Percentiles rank a stretch among this genome's conserved stretches.
Conservation (phyloP, 2,113 vertebrate genomes). For the Festucalex cinctus region DNA sequence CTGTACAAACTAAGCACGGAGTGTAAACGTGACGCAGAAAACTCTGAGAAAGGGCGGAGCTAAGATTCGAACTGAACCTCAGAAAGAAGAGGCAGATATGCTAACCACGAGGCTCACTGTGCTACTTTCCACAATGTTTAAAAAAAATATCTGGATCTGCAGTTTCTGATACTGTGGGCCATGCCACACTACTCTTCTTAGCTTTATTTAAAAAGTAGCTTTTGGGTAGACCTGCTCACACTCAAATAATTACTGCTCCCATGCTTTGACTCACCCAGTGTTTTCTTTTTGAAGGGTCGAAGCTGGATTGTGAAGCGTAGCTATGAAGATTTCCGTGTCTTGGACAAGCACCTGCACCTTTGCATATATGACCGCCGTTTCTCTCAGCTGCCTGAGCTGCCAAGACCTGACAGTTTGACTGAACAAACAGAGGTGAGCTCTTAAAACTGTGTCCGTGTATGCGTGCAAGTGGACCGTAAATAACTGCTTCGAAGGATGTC, state of each 20-base stretch:
- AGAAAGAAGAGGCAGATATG: not conserved
- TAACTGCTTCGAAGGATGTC: conserved; percentile 16
- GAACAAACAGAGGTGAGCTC: conserved; percentile 85
- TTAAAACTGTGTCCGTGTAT: not conserved
- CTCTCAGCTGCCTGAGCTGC: conserved; percentile 94
- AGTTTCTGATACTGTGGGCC: too few relatives aligned
- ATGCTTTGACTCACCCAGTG: not conserved
- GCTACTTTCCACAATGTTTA: not conserved
- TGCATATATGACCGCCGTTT: conserved; percentile 98
- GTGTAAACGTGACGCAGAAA: not conserved
- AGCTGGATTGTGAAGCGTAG: conserved; percentile 98
- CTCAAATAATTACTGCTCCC: not conserved
- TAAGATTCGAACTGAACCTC: not conserved
- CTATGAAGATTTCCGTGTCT: conserved; percentile 96
- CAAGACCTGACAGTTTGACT: conserved; percentile 85
- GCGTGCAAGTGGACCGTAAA: not conserved
- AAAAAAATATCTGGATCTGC: not conserved
- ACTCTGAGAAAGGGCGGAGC: not conserved
- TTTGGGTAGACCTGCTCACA: not conserved
- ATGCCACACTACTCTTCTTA: not conserved
- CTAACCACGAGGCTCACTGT: too few relatives aligned
- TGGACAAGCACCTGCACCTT: conserved; percentile 96
- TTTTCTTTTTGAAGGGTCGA: conserved; percentile 76
- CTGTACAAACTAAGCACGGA: too few relatives aligned
- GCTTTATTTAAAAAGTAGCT: not conserved